phyloP scores from a whole-genome alignment of 2,113 vertebrate genomes.

The Lucifuga dentata region DNA sequence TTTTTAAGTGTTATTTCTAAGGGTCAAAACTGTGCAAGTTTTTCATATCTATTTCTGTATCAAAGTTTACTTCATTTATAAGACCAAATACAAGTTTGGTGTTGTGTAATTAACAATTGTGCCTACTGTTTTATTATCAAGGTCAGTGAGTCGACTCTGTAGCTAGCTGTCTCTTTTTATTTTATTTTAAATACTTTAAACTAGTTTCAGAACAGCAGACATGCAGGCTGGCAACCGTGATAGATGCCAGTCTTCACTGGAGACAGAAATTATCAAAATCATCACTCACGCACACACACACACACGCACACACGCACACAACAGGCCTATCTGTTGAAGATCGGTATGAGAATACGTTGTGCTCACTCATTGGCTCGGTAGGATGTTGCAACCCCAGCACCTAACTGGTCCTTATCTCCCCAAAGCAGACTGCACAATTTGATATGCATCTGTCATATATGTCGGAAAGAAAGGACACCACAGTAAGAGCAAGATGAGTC shows the following conservation, averaged over 20 bases:
- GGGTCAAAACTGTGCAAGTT: constrained; percentile 10
- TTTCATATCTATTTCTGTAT: constrained; percentile 6
- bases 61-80: constrained; percentile 3
- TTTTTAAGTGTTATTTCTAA: constrained; percentile 12
- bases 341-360: constrained; percentile 79
- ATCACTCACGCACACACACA: constrained; percentile 57
- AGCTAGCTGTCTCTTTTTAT: constrained; percentile 9
- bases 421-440: constrained; percentile 80
- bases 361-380: constrained; percentile 82
- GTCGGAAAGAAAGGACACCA: constrained; percentile 83
- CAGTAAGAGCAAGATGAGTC: constrained; percentile 76
- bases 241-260: constrained; percentile 54
- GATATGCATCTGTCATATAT: constrained; percentile 87
- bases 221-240: constrained; percentile 40
- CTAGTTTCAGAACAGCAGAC: constrained; percentile 36
- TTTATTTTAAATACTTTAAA: constrained; percentile 38
- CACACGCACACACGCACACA: constrained; percentile 39
- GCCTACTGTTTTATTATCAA: neutral
- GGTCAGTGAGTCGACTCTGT: neutral
- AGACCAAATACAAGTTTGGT: neutral
- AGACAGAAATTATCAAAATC: constrained; percentile 80
- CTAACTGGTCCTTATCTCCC: constrained; percentile 83
- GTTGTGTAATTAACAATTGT: neutral
- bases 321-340: constrained; percentile 75
- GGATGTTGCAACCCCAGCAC: constrained; percentile 86